Conservation (phyloP, 1,140 invertebrate species). For the Drosophila lacteicornis region DNA sequence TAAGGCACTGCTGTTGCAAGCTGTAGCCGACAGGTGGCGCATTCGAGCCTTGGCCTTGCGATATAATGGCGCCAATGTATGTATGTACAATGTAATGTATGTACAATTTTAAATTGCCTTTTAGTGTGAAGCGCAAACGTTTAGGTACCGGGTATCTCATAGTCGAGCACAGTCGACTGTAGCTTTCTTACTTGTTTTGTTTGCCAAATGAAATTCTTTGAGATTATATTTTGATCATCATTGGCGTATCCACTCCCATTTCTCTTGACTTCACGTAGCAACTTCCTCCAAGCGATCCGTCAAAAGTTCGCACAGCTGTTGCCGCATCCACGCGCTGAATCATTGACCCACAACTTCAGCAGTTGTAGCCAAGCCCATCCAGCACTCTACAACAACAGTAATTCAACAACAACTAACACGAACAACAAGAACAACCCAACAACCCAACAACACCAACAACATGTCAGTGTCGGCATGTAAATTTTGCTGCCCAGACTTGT, state of each 20-base stretch:
- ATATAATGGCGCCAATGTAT: no score
- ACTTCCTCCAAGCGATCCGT: conserved; percentile 34
- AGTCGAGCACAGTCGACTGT: no score
- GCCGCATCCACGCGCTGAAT: conserved; percentile 63
- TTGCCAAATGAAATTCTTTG: conserved; percentile 7
- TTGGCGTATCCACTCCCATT: conserved; percentile 33
- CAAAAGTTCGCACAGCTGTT: conserved; percentile 69
- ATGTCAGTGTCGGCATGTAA: conserved; percentile 60
- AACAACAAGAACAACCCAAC: conserved; percentile 30
- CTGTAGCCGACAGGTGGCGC: no score
- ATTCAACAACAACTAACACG: conserved; percentile 7
- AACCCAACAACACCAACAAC: conserved; percentile 36
- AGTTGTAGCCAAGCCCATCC: conserved; percentile 51
- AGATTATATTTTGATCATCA: conserved; percentile 12
- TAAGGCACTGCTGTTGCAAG: no score
- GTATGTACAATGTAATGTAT: no score
- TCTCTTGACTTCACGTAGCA: background rate
- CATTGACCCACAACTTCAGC: conserved; percentile 69
- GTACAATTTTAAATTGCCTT: no score
- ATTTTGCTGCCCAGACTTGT: conserved; percentile 64
- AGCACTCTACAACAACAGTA: conserved; percentile 4
- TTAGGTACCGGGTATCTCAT: no score
- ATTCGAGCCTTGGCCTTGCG: no score
- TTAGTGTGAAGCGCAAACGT: no score
- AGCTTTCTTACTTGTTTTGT: no score